These are phyloP conservation scores for Enteromius argenteus DNA, from an alignment of 2,797 vertebrate species.

Conservation along the genomic window DNA sequence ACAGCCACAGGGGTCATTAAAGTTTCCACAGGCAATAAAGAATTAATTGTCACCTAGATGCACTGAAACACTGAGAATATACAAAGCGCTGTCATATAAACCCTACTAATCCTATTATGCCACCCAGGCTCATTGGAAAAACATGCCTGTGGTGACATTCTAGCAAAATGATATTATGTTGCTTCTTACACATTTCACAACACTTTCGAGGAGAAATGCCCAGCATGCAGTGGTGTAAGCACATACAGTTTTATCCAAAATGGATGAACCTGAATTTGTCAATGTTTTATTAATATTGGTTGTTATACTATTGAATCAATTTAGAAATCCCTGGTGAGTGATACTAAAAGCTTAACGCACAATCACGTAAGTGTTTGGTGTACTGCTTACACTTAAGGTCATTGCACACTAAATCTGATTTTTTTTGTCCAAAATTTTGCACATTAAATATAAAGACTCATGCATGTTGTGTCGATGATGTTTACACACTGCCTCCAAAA, in stretches of 20 bases:
- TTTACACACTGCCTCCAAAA: no score
- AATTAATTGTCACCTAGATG: not conserved
- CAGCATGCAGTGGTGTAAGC: not conserved
- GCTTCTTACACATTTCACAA: not conserved
- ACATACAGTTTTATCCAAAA: not conserved
- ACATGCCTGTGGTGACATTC: not conserved
- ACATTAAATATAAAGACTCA: no score
- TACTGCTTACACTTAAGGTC: not conserved
- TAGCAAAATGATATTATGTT: not conserved
- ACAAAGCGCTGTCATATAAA: slow-evolving; percentile 23
- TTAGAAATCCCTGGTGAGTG: not conserved
- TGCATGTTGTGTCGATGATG: no score
- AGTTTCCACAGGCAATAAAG: not conserved
- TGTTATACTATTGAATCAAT: not conserved
- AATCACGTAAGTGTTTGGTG: no score
- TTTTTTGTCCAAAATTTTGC: no score
- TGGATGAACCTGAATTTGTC: not conserved
- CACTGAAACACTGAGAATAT: slow-evolving; percentile 17
- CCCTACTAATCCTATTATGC: slow-evolving; percentile 41
- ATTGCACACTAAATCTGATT: no score
- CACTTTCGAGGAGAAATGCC: not conserved
- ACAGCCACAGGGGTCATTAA: not conserved
- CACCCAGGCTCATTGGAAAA: not conserved
- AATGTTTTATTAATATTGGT: not conserved
- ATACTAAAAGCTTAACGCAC: not conserved